Conservation (phyloP, 2,113 vertebrate species). For the Varanus salvator region DNA sequence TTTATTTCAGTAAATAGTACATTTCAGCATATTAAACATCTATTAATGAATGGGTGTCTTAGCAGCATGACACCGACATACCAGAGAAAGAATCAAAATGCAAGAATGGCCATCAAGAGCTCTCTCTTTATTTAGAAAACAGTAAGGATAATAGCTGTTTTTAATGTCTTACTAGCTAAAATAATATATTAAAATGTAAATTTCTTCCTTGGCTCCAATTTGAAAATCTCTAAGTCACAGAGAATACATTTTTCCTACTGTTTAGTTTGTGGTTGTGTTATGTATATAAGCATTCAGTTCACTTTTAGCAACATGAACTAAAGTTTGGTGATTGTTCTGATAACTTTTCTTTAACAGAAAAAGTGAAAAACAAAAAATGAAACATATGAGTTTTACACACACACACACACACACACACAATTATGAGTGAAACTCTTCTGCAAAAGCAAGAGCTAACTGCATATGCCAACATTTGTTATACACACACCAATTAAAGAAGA, state of each 20-base stretch:
- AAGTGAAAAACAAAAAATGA: constrained; percentile 81
- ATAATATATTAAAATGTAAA: constrained; percentile 57
- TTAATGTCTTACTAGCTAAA: constrained; percentile 68
- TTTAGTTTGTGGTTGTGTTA: constrained; percentile 67
- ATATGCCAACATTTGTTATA: constrained; percentile 69
- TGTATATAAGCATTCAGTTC: constrained; percentile 72
- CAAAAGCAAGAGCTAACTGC: constrained; percentile 71
- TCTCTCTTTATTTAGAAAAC: constrained; percentile 67
- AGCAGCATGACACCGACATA: constrained; percentile 74
- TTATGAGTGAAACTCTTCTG: constrained; percentile 78
- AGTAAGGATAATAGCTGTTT: constrained; percentile 61
- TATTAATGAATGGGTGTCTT: constrained; percentile 65
- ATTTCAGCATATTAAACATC: constrained; percentile 62
- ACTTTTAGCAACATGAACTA: constrained; percentile 86
- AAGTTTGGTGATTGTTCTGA: constrained; percentile 90
- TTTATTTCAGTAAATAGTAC: constrained; percentile 63
- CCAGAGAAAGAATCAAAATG: constrained; percentile 73
- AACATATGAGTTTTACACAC: constrained; percentile 79
- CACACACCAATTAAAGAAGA: constrained; percentile 62
- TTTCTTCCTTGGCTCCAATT: constrained; percentile 69
- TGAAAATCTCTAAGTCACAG: constrained; percentile 60
- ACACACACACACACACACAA: constrained; percentile 81
- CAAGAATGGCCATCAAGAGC: constrained; percentile 66
- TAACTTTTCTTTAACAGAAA: constrained; percentile 89
- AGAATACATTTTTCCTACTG: constrained; percentile 65